Evolutionary conservation across 64 coral and sea anemone species (phyloP).

Genomic region (Trachythela sp.): DNA sequence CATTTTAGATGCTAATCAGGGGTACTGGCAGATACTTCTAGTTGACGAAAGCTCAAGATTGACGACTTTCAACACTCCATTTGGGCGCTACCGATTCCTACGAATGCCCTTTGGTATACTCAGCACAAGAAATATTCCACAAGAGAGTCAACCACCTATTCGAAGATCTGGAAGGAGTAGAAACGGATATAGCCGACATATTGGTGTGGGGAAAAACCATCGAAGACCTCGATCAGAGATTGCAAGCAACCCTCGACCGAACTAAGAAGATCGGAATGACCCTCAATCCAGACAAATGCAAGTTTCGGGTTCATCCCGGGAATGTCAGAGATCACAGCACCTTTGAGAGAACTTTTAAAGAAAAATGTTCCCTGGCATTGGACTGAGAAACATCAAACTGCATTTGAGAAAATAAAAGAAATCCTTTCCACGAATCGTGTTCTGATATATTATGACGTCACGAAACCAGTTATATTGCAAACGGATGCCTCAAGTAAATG

Average conservation of each 20-base stretch:
- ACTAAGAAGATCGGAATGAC: neutral
- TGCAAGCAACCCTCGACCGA: neutral
- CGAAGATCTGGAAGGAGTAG: neutral
- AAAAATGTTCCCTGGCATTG: neutral
- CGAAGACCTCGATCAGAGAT: neutral
- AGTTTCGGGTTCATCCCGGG: neutral
- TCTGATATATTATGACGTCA: neutral
- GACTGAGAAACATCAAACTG: neutral
- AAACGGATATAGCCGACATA: neutral
- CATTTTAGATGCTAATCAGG: neutral
- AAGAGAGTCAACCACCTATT: neutral
- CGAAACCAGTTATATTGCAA: neutral
- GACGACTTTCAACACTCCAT: slow-evolving; percentile 17
- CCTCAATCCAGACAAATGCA: neutral
- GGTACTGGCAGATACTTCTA: slow-evolving; percentile 5
- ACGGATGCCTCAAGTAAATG: neutral
- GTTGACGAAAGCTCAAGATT: slow-evolving; percentile 6
- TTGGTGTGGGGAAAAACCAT: neutral
- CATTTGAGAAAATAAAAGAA: neutral
- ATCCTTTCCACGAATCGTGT: neutral
- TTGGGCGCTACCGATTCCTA: slow-evolving; percentile 23
- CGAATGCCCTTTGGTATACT: slow-evolving; percentile 29
- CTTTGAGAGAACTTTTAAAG: neutral
- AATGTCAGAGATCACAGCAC: neutral
- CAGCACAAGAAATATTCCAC: slow-evolving; percentile 11